Conservation (phyloP, 1,140 invertebrate species). For the Meloidogyne chitwoodi region DNA sequence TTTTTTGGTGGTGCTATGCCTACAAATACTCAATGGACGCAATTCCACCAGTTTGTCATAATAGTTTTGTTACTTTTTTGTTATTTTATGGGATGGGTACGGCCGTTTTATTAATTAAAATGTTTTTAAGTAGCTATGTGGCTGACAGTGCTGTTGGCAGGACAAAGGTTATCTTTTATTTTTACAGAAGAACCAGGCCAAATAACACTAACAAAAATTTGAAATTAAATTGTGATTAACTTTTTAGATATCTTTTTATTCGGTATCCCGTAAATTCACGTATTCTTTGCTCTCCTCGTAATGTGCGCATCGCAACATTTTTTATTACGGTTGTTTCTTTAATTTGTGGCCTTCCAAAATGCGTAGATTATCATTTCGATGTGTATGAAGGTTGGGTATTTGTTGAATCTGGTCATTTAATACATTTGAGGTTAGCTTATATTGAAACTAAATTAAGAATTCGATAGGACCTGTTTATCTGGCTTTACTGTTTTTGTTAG, state of each 20-base stretch:
- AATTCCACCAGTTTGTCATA: constrained; percentile 49
- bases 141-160: constrained; percentile 56
- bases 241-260: constrained; percentile 55
- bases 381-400: constrained; percentile 54
- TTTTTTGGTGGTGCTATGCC: constrained; percentile 57
- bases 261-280: constrained; percentile 54
- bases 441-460: neutral
- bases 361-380: constrained; percentile 50
- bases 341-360: constrained; percentile 56
- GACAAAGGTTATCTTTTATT: constrained; percentile 41
- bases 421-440: constrained; percentile 32
- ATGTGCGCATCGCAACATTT: constrained; percentile 54
- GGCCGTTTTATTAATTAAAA: neutral
- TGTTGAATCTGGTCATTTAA: constrained; percentile 43
- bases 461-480: constrained; percentile 45
- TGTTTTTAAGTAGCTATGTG: constrained; percentile 54
- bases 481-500: constrained; percentile 41
- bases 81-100: neutral
- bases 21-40: constrained; percentile 59
- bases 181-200: too few relatives aligned
- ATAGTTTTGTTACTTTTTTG: neutral
- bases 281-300: constrained; percentile 47
- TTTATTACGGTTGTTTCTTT: constrained; percentile 51
- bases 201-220: too few relatives aligned
- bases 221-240: too few relatives aligned